phyloP scores from a whole-genome alignment of 2,888 invertebrate genomes.

The Lysandra bellargus region DNA sequence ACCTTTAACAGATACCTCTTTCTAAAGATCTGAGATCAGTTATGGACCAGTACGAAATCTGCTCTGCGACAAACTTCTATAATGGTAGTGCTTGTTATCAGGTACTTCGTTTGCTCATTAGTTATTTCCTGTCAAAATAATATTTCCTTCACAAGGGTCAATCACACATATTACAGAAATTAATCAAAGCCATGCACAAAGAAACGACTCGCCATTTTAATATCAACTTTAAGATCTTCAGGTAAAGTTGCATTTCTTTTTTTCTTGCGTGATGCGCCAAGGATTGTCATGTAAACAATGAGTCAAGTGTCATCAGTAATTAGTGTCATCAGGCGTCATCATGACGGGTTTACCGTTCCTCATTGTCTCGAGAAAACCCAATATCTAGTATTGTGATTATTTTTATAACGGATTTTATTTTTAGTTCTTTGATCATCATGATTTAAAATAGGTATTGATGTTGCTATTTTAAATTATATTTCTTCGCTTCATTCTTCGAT shows the following conservation, averaged over 20 bases:
- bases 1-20: too few species aligned
- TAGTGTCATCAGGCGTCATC: background rate
- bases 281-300: constrained; percentile 14
- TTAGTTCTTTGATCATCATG: too few species aligned
- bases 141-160: background rate
- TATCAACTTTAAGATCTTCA: background rate
- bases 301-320: background rate
- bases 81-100: too few species aligned
- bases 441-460: too few species aligned
- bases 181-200: constrained; percentile 3
- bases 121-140: too few species aligned
- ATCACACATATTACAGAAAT: background rate
- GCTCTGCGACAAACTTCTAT: too few species aligned
- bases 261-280: background rate
- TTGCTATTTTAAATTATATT: too few species aligned
- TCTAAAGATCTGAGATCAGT: too few species aligned
- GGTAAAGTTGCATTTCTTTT: background rate
- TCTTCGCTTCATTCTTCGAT: too few species aligned
- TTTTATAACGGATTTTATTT: background rate
- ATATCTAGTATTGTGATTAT: background rate
- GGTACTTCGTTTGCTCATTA: too few species aligned
- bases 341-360: background rate
- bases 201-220: background rate
- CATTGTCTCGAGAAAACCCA: background rate
- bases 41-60: too few species aligned